Base-by-base conservation (phyloP, 2,113 vertebrate species). In the Phyllopteryx taeniolatus region DNA sequence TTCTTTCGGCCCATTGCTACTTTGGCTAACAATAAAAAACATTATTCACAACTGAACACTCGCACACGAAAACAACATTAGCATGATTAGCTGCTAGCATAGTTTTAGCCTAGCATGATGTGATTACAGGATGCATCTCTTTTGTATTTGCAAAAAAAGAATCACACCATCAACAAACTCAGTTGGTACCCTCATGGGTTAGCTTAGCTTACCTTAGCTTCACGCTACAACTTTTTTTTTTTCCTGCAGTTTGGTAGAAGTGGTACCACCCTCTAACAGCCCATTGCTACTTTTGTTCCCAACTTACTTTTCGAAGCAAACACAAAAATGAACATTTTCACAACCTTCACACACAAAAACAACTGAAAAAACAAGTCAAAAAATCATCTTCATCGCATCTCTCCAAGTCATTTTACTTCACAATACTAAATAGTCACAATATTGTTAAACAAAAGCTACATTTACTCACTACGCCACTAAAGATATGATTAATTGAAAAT, bases 201-300 rank as follows among this genome's bases (percentile, higher is more conserved):
- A 51, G 49, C 5, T 19, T 51, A 51, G 4, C 17, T 19, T 8
- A 51, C 5, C 0, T 46, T 46, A 12, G 44, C 6, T 3, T 39
- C 1, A 39, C 35, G 6, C 44, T 17, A 51, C 46, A 5, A 49
- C 47, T 49, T 7, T 51, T 51, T 51, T 39, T 39, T 2, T 2
- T 2, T 2, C 35, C 66, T 56, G 54, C 11, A 46, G 42, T 70
- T 67, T 39, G 13, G 51, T n/a, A 39, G 67, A 75, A 74, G 84
- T 86, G 85, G 85, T 86, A 85, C 88, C 90, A 89, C 86, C 85
- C 73, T 90, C 84, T 88, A 86, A 87, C 87, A 83, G 27, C 46
- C 46, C 46, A 47, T 19, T 19, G 35, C 35, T 39, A 6, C 19
- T 9, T 10, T 53, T 53, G 51, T 20, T 53, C 51, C 51, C 5